phyloP scores from a whole-genome alignment of 2,113 vertebrate species.

The Cynopterus brachyotis region DNA sequence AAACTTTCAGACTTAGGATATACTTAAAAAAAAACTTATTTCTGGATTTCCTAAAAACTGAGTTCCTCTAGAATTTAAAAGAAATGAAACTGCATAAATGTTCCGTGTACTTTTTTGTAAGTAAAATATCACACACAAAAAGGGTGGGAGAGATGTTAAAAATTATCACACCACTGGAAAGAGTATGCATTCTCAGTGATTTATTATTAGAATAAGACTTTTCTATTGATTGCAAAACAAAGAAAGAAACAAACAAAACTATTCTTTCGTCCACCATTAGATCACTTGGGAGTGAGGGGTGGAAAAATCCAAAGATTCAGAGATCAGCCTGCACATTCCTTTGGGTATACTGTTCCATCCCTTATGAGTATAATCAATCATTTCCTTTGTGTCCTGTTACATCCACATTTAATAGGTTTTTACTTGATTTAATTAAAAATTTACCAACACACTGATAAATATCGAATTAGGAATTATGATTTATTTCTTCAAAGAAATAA shows the following conservation, averaged over 20 bases:
- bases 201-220: not conserved
- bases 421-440: not conserved
- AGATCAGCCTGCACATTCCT: not conserved
- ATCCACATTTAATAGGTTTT: not conserved
- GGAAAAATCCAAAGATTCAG: not conserved
- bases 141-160: not conserved
- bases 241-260: not conserved
- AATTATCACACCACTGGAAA: not conserved
- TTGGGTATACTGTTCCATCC: not conserved
- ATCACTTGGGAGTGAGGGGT: not conserved
- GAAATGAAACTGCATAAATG: not conserved
- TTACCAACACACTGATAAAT: not conserved
- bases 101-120: not conserved
- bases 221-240: not conserved
- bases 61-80: not conserved
- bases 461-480: not conserved
- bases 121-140: not conserved
- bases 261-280: not conserved
- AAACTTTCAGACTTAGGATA: constrained; percentile 7
- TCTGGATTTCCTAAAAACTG: not conserved
- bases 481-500: constrained; percentile 25
- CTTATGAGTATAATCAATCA: not conserved
- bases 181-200: not conserved
- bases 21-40: not conserved
- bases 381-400: not conserved